Evolutionary conservation across 2,888 invertebrate species (phyloP).

Genomic region (Ophraella communa): DNA sequence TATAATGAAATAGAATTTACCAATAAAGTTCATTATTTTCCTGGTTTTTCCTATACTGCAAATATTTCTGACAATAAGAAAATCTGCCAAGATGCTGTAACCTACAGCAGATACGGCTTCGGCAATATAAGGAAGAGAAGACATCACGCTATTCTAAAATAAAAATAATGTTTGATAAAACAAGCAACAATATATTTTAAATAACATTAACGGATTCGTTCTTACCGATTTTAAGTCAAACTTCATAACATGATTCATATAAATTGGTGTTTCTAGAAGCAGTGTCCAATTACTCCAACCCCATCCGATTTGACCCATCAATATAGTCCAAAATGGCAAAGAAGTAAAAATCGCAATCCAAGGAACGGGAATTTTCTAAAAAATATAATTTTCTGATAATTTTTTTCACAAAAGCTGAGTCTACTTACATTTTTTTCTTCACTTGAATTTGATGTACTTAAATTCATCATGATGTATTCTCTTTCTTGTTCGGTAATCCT

Average conservation of each 20-base stretch:
- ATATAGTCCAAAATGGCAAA: slow-evolving; percentile 75
- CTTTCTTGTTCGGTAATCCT: slow-evolving; percentile 69
- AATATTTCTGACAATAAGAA: slow-evolving; percentile 62
- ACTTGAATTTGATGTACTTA: slow-evolving; percentile 34
- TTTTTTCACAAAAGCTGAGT: neutral
- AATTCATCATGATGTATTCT: slow-evolving; percentile 66
- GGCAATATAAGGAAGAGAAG: slow-evolving; percentile 73
- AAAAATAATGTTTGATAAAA: neutral
- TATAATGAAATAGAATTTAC: slow-evolving; percentile 13
- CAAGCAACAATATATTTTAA: neutral
- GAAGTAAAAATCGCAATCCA: slow-evolving; percentile 78
- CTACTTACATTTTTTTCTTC: slow-evolving; percentile 7
- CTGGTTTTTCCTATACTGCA: slow-evolving; percentile 60
- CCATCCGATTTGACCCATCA: slow-evolving; percentile 76
- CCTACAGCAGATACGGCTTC: slow-evolving; percentile 76
- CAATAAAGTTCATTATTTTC: slow-evolving; percentile 67
- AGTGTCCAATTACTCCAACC: slow-evolving; percentile 86
- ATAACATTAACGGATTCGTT: neutral
- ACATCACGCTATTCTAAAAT: slow-evolving; percentile 70
- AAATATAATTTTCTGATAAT: neutral
- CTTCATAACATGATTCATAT: slow-evolving; percentile 75
- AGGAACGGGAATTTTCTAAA: slow-evolving; percentile 64
- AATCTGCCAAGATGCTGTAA: slow-evolving; percentile 71
- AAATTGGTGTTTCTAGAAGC: slow-evolving; percentile 81
- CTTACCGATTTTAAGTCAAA: slow-evolving; percentile 74